Percentiles rank a stretch among this genome's conserved stretches.
These are phyloP conservation scores for Nomia melanderi DNA, from an alignment of 1,140 invertebrate genomes.

Conservation along the genomic window DNA sequence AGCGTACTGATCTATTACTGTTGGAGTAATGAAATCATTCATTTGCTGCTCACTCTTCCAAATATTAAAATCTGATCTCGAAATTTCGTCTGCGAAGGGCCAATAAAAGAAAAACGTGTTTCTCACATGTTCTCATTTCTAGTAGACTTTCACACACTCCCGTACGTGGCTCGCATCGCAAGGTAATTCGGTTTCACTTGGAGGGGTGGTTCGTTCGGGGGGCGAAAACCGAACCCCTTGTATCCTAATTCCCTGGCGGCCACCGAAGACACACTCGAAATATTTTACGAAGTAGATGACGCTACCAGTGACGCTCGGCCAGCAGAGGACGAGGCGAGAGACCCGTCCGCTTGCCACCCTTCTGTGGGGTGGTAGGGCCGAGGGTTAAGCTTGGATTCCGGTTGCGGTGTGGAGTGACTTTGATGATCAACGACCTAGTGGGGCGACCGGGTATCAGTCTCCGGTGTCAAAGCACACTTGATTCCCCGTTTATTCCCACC, in stretches of 20 bases:
- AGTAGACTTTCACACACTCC: too few relatives aligned
- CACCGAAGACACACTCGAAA: not conserved
- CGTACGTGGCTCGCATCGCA: too few relatives aligned
- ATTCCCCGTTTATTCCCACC: not conserved
- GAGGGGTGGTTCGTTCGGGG: conserved; percentile 59
- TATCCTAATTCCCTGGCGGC: not conserved
- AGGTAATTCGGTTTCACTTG: too few relatives aligned
- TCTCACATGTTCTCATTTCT: too few relatives aligned
- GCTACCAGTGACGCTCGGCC: not conserved
- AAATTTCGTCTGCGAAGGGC: too few relatives aligned
- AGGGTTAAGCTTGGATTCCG: conserved; percentile 20
- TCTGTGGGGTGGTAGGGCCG: too few relatives aligned
- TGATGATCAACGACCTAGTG: not conserved
- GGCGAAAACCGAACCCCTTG: conserved; percentile 69
- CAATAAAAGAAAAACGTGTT: too few relatives aligned
- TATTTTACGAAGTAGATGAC: not conserved
- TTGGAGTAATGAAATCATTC: too few relatives aligned
- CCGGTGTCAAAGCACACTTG: conserved; percentile 28
- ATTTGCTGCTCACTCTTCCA: too few relatives aligned
- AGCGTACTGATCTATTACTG: too few relatives aligned
- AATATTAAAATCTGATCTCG: too few relatives aligned
- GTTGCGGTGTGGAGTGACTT: not conserved
- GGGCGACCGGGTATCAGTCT: conserved; percentile 15
- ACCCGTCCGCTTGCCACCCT: too few relatives aligned
- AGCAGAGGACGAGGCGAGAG: not conserved